phyloP scores from a whole-genome alignment of 2,888 invertebrate species.

The Escarpia spicata region DNA sequence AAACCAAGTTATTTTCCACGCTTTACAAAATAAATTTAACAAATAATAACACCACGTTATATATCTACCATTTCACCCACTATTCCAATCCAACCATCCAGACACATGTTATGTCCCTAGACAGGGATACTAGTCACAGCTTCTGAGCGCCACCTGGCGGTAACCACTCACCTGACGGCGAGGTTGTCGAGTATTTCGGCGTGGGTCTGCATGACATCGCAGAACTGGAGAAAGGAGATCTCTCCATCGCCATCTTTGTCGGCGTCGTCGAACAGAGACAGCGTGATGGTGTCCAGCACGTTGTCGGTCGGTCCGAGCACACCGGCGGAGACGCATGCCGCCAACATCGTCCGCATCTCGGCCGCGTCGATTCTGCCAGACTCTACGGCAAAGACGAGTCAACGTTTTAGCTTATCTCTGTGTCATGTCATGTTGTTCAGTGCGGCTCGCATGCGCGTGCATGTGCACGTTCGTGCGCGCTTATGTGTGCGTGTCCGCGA shows the following conservation, averaged over 20 bases:
- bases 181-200: constrained; percentile 89
- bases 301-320: constrained; percentile 92
- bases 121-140: no score
- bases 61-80: background rate
- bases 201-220: constrained; percentile 85
- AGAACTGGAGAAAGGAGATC: constrained; percentile 88
- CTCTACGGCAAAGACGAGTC: constrained; percentile 70
- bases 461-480: no score
- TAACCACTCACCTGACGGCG: constrained; percentile 77
- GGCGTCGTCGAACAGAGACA: constrained; percentile 91
- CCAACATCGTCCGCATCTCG: constrained; percentile 89
- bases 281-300: constrained; percentile 86
- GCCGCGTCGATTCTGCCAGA: constrained; percentile 90
- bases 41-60: background rate
- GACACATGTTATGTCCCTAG: background rate
- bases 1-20: no score
- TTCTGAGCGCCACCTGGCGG: constrained; percentile 17
- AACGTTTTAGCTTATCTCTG: background rate
- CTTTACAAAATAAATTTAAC: no score
- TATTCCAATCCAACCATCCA: background rate
- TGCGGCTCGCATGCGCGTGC: no score
- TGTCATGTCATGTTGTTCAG: background rate
- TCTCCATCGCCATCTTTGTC: constrained; percentile 83
- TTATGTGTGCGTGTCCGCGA: no score
- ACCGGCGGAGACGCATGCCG: constrained; percentile 94